These are phyloP conservation scores for Nymphalis polychloros DNA, from an alignment of 2,888 invertebrate species.

Conservation along the genomic window DNA sequence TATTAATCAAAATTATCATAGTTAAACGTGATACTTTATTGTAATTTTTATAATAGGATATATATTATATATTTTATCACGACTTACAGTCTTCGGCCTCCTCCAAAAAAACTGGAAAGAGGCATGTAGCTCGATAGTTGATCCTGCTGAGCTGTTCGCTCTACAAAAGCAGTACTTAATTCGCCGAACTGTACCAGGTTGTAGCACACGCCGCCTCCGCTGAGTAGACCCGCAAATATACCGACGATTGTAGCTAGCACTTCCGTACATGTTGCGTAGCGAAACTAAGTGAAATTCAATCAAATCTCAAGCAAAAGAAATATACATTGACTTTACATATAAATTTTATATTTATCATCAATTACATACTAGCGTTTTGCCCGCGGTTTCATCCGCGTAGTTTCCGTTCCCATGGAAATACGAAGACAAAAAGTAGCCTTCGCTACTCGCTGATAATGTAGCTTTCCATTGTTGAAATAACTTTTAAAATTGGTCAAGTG, in stretches of 20 bases:
- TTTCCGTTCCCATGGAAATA: too few species aligned
- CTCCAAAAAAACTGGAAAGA: slow-evolving; percentile 61
- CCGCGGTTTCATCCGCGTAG: too few species aligned
- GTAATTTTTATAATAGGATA: too few species aligned
- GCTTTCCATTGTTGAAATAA: too few species aligned
- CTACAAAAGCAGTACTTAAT: slow-evolving; percentile 82
- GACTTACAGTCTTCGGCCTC: slow-evolving; percentile 66
- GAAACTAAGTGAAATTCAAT: slow-evolving; percentile 52
- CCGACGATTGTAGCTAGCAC: slow-evolving; percentile 59
- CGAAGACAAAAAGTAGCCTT: too few species aligned
- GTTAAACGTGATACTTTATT: too few species aligned
- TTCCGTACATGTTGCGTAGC: slow-evolving; percentile 68
- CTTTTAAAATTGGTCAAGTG: too few species aligned
- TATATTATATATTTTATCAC: background rate
- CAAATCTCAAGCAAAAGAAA: too few species aligned
- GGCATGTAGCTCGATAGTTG: slow-evolving; percentile 62
- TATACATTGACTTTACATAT: too few species aligned
- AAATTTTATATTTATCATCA: too few species aligned
- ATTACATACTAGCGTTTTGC: background rate
- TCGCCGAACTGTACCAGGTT: slow-evolving; percentile 84
- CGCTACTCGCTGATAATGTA: too few species aligned
- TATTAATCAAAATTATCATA: too few species aligned
- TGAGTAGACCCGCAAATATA: slow-evolving; percentile 59
- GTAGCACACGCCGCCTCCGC: slow-evolving; percentile 76
- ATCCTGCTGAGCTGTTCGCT: slow-evolving; percentile 62